phyloP scores from a whole-genome alignment of 2,888 invertebrate genomes.

The Trisateles emortualis region DNA sequence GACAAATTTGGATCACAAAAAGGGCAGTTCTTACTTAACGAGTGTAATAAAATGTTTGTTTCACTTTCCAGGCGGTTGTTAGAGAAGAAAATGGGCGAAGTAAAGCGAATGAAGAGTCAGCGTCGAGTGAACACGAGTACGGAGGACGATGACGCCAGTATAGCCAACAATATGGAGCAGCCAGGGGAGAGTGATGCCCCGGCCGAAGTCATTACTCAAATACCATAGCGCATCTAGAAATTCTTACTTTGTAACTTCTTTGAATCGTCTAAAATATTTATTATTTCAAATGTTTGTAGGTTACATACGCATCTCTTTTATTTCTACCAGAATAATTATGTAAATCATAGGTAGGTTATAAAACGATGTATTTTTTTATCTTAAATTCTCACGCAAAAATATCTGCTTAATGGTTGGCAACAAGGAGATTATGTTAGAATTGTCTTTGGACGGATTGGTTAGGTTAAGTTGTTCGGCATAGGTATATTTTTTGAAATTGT shows the following conservation, averaged over 20 bases:
- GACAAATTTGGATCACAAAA: no score
- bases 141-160: constrained; percentile 66
- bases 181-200: constrained; percentile 70
- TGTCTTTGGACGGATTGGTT: no score
- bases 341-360: no score
- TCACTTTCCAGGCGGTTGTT: constrained; percentile 76
- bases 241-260: background rate
- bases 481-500: no score
- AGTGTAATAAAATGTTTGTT: background rate
- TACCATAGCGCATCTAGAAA: constrained; percentile 56
- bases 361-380: no score
- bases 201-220: constrained; percentile 61
- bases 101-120: constrained; percentile 67
- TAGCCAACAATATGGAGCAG: constrained; percentile 77
- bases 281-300: background rate
- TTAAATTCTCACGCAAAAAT: no score
- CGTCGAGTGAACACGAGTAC: constrained; percentile 59
- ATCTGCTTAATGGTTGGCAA: no score
- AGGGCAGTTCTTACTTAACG: background rate
- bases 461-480: no score
- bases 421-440: no score
- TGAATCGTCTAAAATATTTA: background rate
- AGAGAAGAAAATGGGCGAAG: constrained; percentile 73
- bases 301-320: no score
- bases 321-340: no score